Conservation (phyloP, 1,140 invertebrate species). For the Polyergus mexicanus region DNA sequence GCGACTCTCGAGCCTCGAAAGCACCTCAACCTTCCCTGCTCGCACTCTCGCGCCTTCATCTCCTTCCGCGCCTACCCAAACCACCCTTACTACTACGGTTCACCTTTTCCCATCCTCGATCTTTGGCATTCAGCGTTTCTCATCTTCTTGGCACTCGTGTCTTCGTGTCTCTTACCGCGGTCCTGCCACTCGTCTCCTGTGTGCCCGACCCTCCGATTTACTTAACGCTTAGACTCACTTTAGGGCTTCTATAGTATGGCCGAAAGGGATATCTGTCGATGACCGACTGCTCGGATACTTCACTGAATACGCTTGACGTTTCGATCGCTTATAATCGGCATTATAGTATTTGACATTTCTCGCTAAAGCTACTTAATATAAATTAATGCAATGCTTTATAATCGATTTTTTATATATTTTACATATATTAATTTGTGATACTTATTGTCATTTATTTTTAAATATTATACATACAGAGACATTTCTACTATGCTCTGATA, state of each 20-base stretch:
- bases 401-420: background rate
- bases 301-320: background rate
- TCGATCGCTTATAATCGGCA: background rate
- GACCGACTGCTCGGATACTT: conserved; percentile 33
- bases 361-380: background rate
- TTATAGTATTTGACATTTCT: background rate
- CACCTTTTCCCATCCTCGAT: conserved; percentile 58
- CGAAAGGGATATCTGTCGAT: conserved; percentile 36
- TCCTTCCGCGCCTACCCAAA: conserved; percentile 49
- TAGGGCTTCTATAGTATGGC: conserved; percentile 56
- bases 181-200: conserved; percentile 44
- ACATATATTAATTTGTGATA: background rate
- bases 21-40: conserved; percentile 69
- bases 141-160: conserved; percentile 38
- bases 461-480: background rate
- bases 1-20: conserved; percentile 80
- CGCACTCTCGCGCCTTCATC: conserved; percentile 68
- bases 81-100: conserved; percentile 61
- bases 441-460: background rate
- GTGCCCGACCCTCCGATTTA: conserved; percentile 74
- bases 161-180: conserved; percentile 55
- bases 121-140: conserved; percentile 50
- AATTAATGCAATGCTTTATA: background rate
- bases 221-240: conserved; percentile 77
- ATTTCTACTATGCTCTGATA: conserved; percentile 18